These are phyloP conservation scores for Campopleginae sp. DNA, from an alignment of 2,888 invertebrate genomes.

Conservation along the genomic window DNA sequence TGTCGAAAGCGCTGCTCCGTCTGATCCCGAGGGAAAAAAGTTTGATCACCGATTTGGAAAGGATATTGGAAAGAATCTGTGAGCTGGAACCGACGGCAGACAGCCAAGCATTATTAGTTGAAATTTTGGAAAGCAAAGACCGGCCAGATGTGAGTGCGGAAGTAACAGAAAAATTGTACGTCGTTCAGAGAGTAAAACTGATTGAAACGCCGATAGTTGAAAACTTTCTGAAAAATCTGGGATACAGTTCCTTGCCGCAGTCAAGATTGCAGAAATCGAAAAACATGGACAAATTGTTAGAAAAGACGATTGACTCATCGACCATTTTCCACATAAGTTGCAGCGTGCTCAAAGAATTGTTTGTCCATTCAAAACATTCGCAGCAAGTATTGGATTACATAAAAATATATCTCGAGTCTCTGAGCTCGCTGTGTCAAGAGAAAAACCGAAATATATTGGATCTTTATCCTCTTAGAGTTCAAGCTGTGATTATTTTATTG, in stretches of 20 bases:
- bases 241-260: not conserved
- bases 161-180: conserved; percentile 75
- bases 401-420: conserved; percentile 68
- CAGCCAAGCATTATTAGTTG: conserved; percentile 70
- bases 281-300: conserved; percentile 67
- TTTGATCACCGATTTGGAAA: conserved; percentile 68
- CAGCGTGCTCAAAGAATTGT: conserved; percentile 74
- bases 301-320: conserved; percentile 70
- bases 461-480: conserved; percentile 77
- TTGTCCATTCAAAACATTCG: conserved; percentile 72
- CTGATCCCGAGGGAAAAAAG: conserved; percentile 66
- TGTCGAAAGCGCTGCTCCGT: conserved; percentile 72
- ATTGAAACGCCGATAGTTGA: conserved; percentile 77
- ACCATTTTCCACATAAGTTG: conserved; percentile 74
- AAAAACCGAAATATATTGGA: conserved; percentile 73
- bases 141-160: conserved; percentile 64
- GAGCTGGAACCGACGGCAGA: conserved; percentile 69
- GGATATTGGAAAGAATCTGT: conserved; percentile 73
- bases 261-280: conserved; percentile 21
- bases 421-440: conserved; percentile 68
- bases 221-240: conserved; percentile 65
- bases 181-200: conserved; percentile 70
- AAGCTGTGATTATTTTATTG: conserved; percentile 75
- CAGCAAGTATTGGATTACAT: conserved; percentile 72
- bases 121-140: conserved; percentile 66